Conservation (phyloP, 2,113 vertebrate species). For the Geococcyx californianus region DNA sequence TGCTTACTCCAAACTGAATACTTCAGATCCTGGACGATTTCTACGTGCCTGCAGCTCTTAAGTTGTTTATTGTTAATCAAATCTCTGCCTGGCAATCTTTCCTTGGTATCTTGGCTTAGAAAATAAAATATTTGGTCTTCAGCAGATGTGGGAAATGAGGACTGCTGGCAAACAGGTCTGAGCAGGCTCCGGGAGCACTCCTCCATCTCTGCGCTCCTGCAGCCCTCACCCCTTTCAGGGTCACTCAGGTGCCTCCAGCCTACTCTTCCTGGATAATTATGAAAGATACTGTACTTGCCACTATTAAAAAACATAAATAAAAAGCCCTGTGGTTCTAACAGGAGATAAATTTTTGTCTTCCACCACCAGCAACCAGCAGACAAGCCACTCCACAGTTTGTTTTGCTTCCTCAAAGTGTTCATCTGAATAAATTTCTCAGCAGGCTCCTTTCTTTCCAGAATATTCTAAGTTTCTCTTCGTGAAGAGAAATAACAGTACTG, state of each 20-base stretch:
- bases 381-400: background rate
- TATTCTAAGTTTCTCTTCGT: background rate
- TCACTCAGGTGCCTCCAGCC: background rate
- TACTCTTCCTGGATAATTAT: background rate
- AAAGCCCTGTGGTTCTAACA: background rate
- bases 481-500: background rate
- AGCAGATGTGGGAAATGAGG: background rate
- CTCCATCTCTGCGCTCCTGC: background rate
- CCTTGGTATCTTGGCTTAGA: background rate
- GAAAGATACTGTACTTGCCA: background rate
- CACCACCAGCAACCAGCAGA: background rate
- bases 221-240: background rate
- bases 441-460: background rate
- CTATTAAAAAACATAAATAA: background rate
- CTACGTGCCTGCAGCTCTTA: background rate
- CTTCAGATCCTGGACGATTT: rapidly evolving
- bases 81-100: background rate
- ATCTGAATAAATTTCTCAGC: background rate
- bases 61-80: background rate
- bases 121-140: background rate
- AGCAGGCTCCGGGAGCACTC: background rate
- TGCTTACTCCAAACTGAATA: background rate
- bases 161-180: background rate
- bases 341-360: background rate
- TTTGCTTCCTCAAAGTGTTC: background rate